Percentiles rank a stretch among this genome's conserved stretches.
These are phyloP conservation scores for Graphium colonna DNA, from an alignment of 2,888 invertebrate species.

Conservation along the genomic window DNA sequence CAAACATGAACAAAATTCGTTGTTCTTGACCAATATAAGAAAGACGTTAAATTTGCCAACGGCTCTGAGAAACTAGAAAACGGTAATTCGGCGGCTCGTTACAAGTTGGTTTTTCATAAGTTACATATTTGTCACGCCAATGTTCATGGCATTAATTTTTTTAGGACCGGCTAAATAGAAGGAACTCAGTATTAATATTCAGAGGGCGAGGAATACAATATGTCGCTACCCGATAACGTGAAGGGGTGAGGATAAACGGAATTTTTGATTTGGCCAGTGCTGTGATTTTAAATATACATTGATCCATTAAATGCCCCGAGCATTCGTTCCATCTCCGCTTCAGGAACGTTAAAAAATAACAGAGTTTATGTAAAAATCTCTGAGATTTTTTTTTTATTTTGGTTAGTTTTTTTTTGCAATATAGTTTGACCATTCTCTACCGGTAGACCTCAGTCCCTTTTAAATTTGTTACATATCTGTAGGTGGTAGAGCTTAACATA, in stretches of 20 bases:
- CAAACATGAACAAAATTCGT: no score
- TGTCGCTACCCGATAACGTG: constrained; percentile 54
- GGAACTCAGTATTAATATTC: constrained; percentile 66
- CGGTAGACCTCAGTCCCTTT: no score
- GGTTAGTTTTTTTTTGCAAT: no score
- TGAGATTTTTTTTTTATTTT: not conserved
- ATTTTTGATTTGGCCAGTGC: constrained; percentile 44
- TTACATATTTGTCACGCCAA: constrained; percentile 59
- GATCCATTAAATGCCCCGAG: not conserved
- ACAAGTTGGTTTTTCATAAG: constrained; percentile 37
- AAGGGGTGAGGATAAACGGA: constrained; percentile 52
- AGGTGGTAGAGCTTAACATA: no score
- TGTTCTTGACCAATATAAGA: no score
- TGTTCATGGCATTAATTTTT: constrained; percentile 65
- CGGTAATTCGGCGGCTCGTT: not conserved
- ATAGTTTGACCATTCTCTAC: no score
- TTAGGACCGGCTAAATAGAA: constrained; percentile 65
- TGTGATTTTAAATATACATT: not conserved
- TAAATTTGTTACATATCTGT: no score
- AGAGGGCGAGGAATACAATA: constrained; percentile 58
- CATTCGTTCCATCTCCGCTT: not conserved
- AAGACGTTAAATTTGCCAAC: constrained; percentile 23
- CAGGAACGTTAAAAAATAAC: not conserved
- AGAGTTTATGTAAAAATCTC: not conserved
- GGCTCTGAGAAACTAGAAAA: constrained; percentile 8